Conservation (phyloP, 2,888 invertebrate genomes). For the Caenorhabditis zanzibari region DNA sequence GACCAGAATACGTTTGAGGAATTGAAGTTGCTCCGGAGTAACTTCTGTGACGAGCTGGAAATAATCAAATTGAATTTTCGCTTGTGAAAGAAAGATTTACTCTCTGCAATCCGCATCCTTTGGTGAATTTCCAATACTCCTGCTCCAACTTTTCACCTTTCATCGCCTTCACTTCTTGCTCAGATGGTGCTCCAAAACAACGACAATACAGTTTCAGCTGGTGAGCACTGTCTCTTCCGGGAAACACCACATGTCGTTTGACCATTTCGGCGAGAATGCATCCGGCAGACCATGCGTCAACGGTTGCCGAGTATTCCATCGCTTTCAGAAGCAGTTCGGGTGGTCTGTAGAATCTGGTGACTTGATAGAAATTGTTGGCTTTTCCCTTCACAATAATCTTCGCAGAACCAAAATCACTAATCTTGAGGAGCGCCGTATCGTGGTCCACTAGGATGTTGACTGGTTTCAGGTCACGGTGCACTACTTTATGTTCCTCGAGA, state of each 20-base stretch:
- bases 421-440: conserved; percentile 68
- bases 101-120: conserved; percentile 54
- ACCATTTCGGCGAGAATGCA: conserved; percentile 78
- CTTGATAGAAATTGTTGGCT: conserved; percentile 72
- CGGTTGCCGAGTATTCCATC: conserved; percentile 62
- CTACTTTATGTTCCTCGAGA: conserved; percentile 64
- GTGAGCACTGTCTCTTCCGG: conserved; percentile 70
- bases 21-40: conserved; percentile 63
- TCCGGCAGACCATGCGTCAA: conserved; percentile 76
- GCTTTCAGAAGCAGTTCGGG: conserved; percentile 76
- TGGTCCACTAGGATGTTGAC: conserved; percentile 76
- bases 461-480: conserved; percentile 67
- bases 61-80: not conserved
- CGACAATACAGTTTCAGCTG: conserved; percentile 62
- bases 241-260: conserved; percentile 69
- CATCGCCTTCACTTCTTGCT: conserved; percentile 55
- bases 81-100: not conserved
- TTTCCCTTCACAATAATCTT: conserved; percentile 67
- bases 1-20: conserved; percentile 70
- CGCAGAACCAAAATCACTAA: conserved; percentile 79
- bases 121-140: conserved; percentile 40
- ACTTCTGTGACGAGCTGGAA: conserved; percentile 62
- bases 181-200: conserved; percentile 59
- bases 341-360: conserved; percentile 79
- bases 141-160: conserved; percentile 42